phyloP scores from a whole-genome alignment of 2,113 vertebrate genomes.

The Upupa epops region DNA sequence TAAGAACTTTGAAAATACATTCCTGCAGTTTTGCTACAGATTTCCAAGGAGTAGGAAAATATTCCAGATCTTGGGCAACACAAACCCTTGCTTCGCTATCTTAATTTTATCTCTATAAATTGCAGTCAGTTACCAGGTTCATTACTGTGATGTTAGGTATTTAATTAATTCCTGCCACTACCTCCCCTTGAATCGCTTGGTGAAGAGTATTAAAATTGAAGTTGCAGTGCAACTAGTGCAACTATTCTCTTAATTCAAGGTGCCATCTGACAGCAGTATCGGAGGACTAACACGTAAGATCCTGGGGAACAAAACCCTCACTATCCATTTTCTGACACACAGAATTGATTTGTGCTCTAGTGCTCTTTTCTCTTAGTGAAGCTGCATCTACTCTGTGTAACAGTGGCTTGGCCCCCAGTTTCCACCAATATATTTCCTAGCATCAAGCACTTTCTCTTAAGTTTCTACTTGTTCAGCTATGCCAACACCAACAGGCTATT shows the following conservation, averaged over 20 bases:
- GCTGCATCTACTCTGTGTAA: background rate
- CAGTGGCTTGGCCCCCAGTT: background rate
- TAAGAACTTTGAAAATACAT: background rate
- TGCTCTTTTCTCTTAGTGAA: background rate
- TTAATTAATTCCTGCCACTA: background rate
- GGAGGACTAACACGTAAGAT: background rate
- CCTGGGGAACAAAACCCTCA: fast-evolving
- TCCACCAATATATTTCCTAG: background rate
- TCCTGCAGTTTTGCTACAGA: background rate
- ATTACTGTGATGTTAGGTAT: background rate
- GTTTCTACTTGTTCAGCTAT: background rate
- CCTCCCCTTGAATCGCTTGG: background rate
- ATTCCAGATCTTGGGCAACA: background rate
- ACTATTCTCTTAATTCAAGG: background rate
- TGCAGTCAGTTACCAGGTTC: background rate
- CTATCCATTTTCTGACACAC: background rate
- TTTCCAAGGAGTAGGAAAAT: background rate
- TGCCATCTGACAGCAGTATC: background rate
- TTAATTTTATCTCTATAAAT: background rate
- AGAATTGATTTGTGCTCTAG: background rate
- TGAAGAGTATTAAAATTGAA: background rate
- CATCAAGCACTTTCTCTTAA: background rate
- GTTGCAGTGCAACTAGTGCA: background rate
- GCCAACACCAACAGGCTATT: background rate
- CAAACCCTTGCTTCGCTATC: background rate